Conservation (phyloP, 2,888 invertebrate genomes). For the Schizaphis graminum region DNA sequence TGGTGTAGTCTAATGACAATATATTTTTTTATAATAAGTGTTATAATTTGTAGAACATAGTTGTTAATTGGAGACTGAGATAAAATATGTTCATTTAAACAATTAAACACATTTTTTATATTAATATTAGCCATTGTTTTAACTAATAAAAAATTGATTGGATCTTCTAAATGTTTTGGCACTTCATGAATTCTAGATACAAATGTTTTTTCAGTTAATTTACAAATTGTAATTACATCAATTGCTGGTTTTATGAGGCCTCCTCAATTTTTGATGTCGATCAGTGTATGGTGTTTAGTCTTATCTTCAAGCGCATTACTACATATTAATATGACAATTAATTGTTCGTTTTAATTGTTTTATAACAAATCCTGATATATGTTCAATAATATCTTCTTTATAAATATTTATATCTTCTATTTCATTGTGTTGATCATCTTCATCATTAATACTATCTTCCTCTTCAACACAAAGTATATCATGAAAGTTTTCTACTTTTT, state of each 20-base stretch:
- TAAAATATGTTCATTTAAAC: slow-evolving; percentile 30
- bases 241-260: not conserved
- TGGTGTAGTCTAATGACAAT: not conserved
- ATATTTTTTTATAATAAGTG: too few relatives aligned
- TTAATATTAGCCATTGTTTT: not conserved
- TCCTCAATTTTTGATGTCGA: slow-evolving; percentile 24
- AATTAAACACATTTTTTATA: not conserved
- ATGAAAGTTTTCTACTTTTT: not conserved
- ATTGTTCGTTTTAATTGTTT: not conserved
- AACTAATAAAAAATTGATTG: not conserved
- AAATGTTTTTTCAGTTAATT: not conserved
- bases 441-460: not conserved
- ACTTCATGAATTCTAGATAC: not conserved
- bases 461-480: slow-evolving; percentile 19
- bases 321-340: not conserved
- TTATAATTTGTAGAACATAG: not conserved
- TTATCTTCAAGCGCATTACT: not conserved
- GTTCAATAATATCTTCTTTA: not conserved
- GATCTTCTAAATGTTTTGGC: not conserved
- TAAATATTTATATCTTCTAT: not conserved
- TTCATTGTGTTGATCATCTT: not conserved
- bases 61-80: not conserved
- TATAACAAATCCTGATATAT: not conserved
- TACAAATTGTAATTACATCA: not conserved
- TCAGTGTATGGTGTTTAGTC: not conserved